These are phyloP conservation scores for Acanthis flammea DNA, from an alignment of 2,797 vertebrate species.

Conservation along the genomic window DNA sequence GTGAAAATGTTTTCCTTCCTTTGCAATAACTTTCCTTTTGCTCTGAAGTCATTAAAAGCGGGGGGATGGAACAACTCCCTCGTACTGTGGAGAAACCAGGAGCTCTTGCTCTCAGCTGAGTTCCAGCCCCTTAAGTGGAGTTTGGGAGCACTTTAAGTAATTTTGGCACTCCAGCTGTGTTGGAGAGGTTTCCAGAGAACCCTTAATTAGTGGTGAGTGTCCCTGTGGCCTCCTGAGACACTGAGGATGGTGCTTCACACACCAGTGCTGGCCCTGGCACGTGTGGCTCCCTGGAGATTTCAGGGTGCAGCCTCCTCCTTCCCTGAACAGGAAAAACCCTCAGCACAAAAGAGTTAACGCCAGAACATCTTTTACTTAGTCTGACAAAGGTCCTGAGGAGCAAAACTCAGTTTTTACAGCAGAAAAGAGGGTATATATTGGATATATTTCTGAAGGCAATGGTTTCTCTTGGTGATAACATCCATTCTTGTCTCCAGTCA, in stretches of 20 bases:
- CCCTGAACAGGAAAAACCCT: fast-evolving
- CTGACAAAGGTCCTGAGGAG: not conserved
- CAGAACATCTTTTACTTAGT: too few species aligned
- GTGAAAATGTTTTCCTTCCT: not conserved
- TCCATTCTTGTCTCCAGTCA: not conserved
- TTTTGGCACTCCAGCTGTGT: not conserved
- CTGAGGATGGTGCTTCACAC: fast-evolving
- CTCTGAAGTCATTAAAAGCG: not conserved
- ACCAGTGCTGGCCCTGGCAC: fast-evolving
- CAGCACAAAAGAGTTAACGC: not conserved
- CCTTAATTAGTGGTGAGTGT: not conserved
- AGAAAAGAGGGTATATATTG: not conserved
- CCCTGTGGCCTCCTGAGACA: not conserved
- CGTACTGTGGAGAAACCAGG: fast-evolving
- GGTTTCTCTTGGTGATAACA: fast-evolving
- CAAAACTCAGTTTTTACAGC: not conserved
- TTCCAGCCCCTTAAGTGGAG: fast-evolving
- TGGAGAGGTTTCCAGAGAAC: not conserved
- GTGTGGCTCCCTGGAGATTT: not conserved
- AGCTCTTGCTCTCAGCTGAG: not conserved
- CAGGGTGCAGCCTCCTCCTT: not conserved
- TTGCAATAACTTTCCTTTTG: not conserved
- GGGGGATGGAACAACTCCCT: fast-evolving
- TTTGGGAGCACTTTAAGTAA: not conserved
- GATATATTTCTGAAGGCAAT: not conserved